phyloP scores from a whole-genome alignment of 1,140 invertebrate genomes.

The Ruditapes philippinarum region DNA sequence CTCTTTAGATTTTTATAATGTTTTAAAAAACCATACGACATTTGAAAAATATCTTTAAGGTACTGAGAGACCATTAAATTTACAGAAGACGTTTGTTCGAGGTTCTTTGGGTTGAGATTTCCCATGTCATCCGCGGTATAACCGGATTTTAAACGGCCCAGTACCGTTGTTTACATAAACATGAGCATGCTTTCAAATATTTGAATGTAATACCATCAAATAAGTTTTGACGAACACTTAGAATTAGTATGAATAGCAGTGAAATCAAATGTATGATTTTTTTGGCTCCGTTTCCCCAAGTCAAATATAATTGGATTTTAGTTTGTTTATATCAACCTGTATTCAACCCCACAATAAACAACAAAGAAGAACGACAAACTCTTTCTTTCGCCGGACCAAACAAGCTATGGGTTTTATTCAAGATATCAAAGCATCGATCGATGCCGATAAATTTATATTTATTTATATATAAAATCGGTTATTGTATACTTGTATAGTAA shows the following conservation, averaged over 20 bases:
- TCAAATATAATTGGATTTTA: slow-evolving; percentile 23
- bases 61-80: background rate
- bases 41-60: too few relatives aligned
- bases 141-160: background rate
- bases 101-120: too few relatives aligned
- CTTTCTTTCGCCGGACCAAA: background rate
- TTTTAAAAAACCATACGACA: too few relatives aligned
- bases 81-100: too few relatives aligned
- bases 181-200: background rate
- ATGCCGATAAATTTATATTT: background rate
- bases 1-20: too few relatives aligned
- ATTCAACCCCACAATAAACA: background rate
- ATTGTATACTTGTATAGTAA: background rate
- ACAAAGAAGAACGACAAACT: slow-evolving; percentile 15
- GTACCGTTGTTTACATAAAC: background rate
- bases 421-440: background rate
- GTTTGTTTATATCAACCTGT: background rate
- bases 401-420: background rate
- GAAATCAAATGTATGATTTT: slow-evolving; percentile 4
- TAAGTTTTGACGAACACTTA: background rate
- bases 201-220: background rate
- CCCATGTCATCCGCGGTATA: background rate
- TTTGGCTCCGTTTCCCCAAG: background rate
- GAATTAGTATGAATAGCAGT: background rate
- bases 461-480: too few relatives aligned